phyloP scores from a whole-genome alignment of 2,113 vertebrate genomes.

The Onychorhynchus coronatus region DNA sequence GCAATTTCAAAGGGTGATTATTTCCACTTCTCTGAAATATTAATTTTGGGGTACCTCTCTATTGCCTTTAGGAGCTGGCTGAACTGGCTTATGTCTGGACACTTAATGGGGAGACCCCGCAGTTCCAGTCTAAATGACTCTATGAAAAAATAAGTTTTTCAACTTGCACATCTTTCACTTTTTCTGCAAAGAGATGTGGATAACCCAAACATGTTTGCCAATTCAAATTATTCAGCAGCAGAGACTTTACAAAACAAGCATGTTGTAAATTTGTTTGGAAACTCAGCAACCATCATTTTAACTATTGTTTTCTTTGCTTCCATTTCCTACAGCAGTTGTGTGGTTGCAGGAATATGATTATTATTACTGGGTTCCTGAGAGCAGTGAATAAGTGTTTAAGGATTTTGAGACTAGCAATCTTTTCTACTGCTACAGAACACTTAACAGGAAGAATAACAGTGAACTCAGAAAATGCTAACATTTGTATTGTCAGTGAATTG shows the following conservation, averaged over 20 bases:
- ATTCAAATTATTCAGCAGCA: background rate
- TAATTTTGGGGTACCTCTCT: background rate
- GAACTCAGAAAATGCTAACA: background rate
- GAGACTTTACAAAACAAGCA: background rate
- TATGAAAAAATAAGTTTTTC: background rate
- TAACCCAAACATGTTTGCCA: background rate
- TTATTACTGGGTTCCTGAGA: background rate
- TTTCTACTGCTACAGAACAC: background rate
- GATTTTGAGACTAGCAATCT: background rate
- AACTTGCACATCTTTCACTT: background rate
- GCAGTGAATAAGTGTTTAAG: background rate
- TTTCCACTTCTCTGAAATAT: background rate
- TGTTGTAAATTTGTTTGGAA: background rate
- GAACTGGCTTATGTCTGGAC: background rate
- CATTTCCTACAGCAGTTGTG: accelerated
- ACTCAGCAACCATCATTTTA: background rate
- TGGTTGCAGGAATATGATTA: background rate
- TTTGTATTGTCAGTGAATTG: background rate
- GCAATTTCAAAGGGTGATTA: background rate
- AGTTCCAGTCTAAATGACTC: background rate
- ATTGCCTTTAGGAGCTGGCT: background rate
- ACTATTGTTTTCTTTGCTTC: background rate
- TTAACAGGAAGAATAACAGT: background rate
- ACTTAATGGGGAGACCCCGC: background rate
- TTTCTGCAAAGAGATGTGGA: background rate